These are phyloP conservation scores for Acanthosepion esculentum DNA, from an alignment of 2,888 invertebrate species.

Conservation along the genomic window DNA sequence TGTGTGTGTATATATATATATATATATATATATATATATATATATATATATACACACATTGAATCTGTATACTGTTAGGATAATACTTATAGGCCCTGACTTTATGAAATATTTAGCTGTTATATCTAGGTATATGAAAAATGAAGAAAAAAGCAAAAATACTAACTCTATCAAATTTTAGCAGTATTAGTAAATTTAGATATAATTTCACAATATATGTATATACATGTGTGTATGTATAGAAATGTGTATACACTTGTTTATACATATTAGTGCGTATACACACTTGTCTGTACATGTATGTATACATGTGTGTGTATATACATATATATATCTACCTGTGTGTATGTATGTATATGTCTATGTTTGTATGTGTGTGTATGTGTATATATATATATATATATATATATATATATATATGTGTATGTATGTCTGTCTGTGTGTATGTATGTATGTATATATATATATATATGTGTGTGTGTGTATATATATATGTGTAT, in stretches of 20 bases:
- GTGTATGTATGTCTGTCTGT: background rate
- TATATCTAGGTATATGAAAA: background rate
- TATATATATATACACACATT: background rate
- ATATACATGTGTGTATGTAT: background rate
- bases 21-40: background rate
- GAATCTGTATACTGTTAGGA: background rate
- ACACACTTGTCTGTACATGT: too few species aligned
- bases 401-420: background rate
- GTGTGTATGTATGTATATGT: background rate
- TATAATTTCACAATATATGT: background rate
- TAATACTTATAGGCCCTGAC: background rate
- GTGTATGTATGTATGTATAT: background rate
- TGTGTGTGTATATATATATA: background rate
- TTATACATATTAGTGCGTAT: background rate
- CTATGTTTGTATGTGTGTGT: background rate
- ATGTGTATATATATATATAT: background rate
- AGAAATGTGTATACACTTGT: background rate
- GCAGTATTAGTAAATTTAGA: background rate
- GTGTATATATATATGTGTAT: background rate
- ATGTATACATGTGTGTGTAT: background rate
- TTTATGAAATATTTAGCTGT: background rate
- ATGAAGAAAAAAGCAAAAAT: background rate
- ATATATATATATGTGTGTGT: background rate
- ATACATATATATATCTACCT: too few species aligned
- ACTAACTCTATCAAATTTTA: background rate